Evolutionary conservation across 2,888 invertebrate species (phyloP).

Genomic region (Polietes domitor): DNA sequence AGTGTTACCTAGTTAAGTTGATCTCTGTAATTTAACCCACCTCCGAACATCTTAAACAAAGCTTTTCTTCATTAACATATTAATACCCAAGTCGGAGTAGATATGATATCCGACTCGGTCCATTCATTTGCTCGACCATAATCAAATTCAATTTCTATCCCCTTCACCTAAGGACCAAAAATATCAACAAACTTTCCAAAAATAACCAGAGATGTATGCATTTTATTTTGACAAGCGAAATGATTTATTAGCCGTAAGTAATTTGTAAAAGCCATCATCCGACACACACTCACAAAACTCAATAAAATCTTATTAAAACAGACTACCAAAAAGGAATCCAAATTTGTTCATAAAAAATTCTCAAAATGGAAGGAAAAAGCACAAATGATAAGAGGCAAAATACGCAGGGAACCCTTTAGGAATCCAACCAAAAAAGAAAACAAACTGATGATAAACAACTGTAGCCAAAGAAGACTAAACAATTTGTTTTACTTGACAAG

Average conservation of each 20-base stretch:
- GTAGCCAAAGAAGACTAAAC: slow-evolving; percentile 38
- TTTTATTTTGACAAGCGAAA: slow-evolving; percentile 77
- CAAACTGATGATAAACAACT: slow-evolving; percentile 54
- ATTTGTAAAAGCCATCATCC: slow-evolving; percentile 74
- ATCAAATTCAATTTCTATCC: background rate
- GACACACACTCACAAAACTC: slow-evolving; percentile 36
- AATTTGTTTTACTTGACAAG: slow-evolving; percentile 67
- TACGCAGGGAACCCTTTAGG: slow-evolving; percentile 56
- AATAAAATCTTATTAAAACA: slow-evolving; percentile 67
- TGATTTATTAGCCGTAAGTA: slow-evolving; percentile 81
- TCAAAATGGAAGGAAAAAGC: slow-evolving; percentile 22
- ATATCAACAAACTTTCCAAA: slow-evolving; percentile 55
- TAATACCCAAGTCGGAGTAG: background rate
- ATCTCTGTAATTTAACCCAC: too few species aligned
- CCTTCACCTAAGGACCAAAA: background rate
- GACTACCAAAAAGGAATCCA: slow-evolving; percentile 39
- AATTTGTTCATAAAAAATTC: slow-evolving; percentile 2
- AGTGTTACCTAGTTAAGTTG: too few species aligned
- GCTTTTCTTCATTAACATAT: background rate
- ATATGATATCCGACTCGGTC: background rate
- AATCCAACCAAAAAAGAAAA: slow-evolving; percentile 43
- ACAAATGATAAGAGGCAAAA: slow-evolving; percentile 40
- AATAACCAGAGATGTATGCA: slow-evolving; percentile 71
- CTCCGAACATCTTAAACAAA: too few species aligned
- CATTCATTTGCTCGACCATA: background rate